phyloP scores from a whole-genome alignment of 2,797 vertebrate species.

The Salmo trutta region DNA sequence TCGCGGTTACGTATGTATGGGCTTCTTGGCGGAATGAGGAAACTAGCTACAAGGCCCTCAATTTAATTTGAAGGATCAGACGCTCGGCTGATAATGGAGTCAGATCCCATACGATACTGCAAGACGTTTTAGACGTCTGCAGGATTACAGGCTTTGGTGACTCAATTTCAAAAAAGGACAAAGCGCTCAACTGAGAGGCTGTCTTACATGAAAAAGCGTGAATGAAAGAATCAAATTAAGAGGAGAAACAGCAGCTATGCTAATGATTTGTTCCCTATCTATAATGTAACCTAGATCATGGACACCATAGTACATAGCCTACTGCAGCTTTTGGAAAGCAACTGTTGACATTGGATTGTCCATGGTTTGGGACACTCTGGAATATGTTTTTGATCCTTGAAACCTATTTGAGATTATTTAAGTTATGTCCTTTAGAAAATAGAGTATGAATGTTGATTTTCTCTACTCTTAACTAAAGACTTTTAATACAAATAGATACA shows the following conservation, averaged over 20 bases:
- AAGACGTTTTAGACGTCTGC: constrained; percentile 49
- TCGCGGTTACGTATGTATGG: constrained; percentile 53
- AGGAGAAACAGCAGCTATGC: constrained; percentile 43
- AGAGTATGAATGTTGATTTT: too few species aligned
- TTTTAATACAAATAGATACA: too few species aligned
- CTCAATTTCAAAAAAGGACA: constrained; percentile 53
- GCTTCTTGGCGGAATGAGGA: constrained; percentile 63
- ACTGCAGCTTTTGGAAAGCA: not conserved
- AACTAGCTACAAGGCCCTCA: constrained; percentile 52
- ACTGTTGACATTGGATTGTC: not conserved
- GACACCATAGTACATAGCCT: not conserved
- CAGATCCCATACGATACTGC: constrained; percentile 51
- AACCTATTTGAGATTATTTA: not conserved
- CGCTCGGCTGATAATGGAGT: constrained; percentile 64
- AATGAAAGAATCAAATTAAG: constrained; percentile 3
- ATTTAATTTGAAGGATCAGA: constrained; percentile 75
- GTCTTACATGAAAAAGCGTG: constrained; percentile 30
- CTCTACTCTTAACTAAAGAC: too few species aligned
- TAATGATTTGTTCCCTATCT: constrained; percentile 44
- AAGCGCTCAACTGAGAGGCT: constrained; percentile 43
- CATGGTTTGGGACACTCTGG: not conserved
- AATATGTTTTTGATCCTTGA: not conserved
- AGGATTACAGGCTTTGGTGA: constrained; percentile 64
- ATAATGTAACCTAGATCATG: constrained; percentile 28
- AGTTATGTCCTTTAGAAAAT: too few species aligned